A percentile compares a stretch with the other conserved stretches of the same genome.
These are phyloP conservation scores for Leptothorax acervorum DNA, from an alignment of 2,888 invertebrate genomes.

Conservation along the genomic window DNA sequence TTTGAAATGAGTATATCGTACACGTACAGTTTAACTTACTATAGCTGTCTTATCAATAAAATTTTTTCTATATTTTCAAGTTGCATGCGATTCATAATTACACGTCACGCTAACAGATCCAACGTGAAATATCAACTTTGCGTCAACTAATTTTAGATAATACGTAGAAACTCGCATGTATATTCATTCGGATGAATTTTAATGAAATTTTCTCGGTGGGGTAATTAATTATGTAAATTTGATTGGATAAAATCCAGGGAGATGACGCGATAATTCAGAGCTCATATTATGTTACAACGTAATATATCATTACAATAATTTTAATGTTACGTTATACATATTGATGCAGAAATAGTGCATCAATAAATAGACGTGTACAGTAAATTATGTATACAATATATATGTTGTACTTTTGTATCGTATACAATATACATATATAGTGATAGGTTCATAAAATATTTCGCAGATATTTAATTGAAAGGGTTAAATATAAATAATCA, in stretches of 20 bases:
- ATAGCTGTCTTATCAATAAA: not conserved
- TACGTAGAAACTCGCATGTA: slow-evolving; percentile 17
- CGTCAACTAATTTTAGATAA: slow-evolving; percentile 41
- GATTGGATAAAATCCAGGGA: slow-evolving; percentile 30
- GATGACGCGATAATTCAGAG: slow-evolving; percentile 29
- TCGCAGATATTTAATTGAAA: not conserved
- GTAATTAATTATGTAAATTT: slow-evolving; percentile 50
- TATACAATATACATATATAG: too few relatives aligned
- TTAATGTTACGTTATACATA: not conserved
- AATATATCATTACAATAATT: slow-evolving; percentile 15
- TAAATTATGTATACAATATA: not conserved
- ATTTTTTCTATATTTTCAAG: not conserved
- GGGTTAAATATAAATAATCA: not conserved
- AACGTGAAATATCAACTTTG: slow-evolving; percentile 3
- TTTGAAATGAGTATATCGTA: not conserved
- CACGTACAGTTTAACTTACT: not conserved
- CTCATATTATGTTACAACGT: slow-evolving; percentile 31
- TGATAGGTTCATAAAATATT: slow-evolving; percentile 7
- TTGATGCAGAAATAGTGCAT: slow-evolving; percentile 24
- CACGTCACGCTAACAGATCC: not conserved
- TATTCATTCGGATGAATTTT: slow-evolving; percentile 34
- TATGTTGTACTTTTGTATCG: not conserved
- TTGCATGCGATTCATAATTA: not conserved
- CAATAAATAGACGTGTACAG: not conserved
- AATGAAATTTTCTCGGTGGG: slow-evolving; percentile 33